Evolutionary conservation across 2,113 vertebrate genomes (phyloP), one percentile per base, ranked within the genome.

Genomic region (Serranochromis macrocephalus): DNA sequence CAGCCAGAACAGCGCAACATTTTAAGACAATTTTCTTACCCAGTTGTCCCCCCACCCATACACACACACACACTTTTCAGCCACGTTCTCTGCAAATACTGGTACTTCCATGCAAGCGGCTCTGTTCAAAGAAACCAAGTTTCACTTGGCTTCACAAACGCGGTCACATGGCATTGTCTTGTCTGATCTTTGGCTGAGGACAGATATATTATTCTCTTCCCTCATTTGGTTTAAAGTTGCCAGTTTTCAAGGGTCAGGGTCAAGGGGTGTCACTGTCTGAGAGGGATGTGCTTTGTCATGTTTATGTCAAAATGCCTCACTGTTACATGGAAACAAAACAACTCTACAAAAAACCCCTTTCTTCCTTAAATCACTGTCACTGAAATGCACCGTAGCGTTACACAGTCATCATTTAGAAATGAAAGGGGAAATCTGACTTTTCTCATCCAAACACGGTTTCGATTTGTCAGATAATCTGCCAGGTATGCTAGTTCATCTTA

Each of bases 111-210:
- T 47, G 24, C 71, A 75, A 47, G 66, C 13, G 8, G 21, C 66
- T 71, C 38, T 45, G 38, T 71, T 71, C 38, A 71, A 71, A 71
- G 66, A 42, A 71, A 71, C 36, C 38, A 71, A 42, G 21, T 17
- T 17, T 73, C 68, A 26, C 21, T 45, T 80, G 80, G 90, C 89
- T 85, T 54, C 10, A 89, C 80, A 88, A 91, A 85, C 66, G 82
- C 80, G 58, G 85, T 94, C 87, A 84, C 53, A 45, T 88, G 87
- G 83, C 82, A 86, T 91, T 91, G 73, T 93, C 80, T 92, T 84
- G 87, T 88, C 54, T 87, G 86, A 79, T 45, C 83, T 84, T 92
- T 87, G 89, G 88, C 88, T 87, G 80, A 33, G 47, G 54, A 87
- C 36, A 82, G 81, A 31, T 78, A 53, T 84, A 55, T 79, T 55